These are phyloP conservation scores for Cephalopterus ornatus DNA, from an alignment of 2,113 vertebrate species.

Conservation along the genomic window DNA sequence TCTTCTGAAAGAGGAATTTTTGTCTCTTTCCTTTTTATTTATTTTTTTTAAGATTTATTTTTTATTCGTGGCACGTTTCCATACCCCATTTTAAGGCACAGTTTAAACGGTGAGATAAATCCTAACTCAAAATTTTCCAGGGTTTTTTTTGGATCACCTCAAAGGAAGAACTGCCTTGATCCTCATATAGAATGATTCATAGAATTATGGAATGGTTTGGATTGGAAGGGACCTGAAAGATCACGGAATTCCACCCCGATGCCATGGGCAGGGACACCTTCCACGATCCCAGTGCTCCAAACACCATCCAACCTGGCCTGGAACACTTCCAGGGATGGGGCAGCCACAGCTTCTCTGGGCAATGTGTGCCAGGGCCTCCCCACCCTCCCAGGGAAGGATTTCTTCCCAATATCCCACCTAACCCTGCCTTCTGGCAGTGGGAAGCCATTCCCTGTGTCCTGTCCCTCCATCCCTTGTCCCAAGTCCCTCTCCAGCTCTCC, in stretches of 20 bases:
- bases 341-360: neutral
- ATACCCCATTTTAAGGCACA: neutral
- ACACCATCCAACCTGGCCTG: rapidly evolving
- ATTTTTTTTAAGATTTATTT: no score
- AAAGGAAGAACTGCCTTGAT: neutral
- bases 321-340: neutral
- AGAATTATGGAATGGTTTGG: neutral
- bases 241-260: neutral
- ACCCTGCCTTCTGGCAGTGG: neutral
- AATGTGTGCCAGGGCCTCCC: rapidly evolving
- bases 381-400: rapidly evolving
- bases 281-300: neutral
- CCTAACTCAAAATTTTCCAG: neutral
- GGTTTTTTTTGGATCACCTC: neutral
- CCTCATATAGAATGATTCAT: neutral
- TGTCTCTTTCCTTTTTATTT: rapidly evolving
- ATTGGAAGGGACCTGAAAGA: neutral
- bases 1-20: neutral
- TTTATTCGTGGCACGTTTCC: rapidly evolving
- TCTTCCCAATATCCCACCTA: neutral
- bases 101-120: neutral
- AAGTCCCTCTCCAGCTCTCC: neutral
- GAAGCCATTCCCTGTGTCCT: neutral
- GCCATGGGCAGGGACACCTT: neutral
- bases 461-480: rapidly evolving